phyloP scores from a whole-genome alignment of 64 coral and sea anemone genomes.

The Pocillopora damicornis region DNA sequence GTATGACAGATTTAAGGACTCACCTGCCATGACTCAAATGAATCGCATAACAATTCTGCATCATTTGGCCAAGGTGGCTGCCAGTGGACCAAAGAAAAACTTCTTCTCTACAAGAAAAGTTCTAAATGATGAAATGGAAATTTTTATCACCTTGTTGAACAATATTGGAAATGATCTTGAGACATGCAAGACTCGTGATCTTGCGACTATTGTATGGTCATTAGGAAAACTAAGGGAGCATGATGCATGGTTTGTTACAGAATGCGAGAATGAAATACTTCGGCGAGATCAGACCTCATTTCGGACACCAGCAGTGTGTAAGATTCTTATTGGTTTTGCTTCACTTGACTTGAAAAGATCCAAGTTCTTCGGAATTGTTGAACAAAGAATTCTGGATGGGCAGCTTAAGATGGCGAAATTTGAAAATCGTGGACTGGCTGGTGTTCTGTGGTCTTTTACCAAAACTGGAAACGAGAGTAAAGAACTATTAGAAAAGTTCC shows the following conservation, averaged over 20 bases:
- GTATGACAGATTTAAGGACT: slow-evolving; percentile 14
- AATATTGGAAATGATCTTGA: slow-evolving; percentile 11
- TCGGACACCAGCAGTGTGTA: slow-evolving; percentile 7
- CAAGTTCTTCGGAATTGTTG: neutral
- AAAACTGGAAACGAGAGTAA: slow-evolving; percentile 34
- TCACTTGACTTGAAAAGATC: slow-evolving; percentile 12
- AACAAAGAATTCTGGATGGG: slow-evolving; percentile 24
- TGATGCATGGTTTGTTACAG: slow-evolving; percentile 15
- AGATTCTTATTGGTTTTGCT: slow-evolving; percentile 32
- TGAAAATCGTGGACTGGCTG: slow-evolving; percentile 30
- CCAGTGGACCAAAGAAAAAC: slow-evolving; percentile 9
- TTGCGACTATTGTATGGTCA: slow-evolving; percentile 29
- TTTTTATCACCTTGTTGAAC: slow-evolving; percentile 2
- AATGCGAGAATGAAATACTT: slow-evolving; percentile 31
- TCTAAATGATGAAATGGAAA: neutral
- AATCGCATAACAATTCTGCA: slow-evolving; percentile 34
- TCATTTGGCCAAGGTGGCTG: slow-evolving; percentile 1
- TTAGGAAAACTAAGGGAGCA: slow-evolving; percentile 34
- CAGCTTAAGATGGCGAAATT: slow-evolving; percentile 15
- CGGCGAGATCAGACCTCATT: slow-evolving; percentile 5
- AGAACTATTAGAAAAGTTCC: slow-evolving; percentile 3
- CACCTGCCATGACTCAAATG: slow-evolving; percentile 17
- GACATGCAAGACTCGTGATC: slow-evolving; percentile 20
- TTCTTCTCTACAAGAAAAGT: slow-evolving; percentile 7
- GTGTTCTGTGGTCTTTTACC: slow-evolving; percentile 24